phyloP scores from a whole-genome alignment of 1,140 invertebrate species.

The Drosophila leontia region DNA sequence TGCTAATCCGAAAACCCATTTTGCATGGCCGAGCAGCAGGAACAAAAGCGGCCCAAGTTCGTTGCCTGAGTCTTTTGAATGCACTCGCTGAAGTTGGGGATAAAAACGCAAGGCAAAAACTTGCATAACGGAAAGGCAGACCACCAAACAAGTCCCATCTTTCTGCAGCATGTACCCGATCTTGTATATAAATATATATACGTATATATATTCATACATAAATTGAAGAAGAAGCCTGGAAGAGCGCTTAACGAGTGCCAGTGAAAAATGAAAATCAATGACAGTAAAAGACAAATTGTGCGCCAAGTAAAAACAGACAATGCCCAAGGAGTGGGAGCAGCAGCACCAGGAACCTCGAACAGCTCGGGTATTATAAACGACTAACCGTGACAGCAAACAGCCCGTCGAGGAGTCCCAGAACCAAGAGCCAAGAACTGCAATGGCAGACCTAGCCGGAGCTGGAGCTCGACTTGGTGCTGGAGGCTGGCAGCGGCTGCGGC shows the following conservation, averaged over 20 bases:
- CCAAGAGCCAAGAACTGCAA: slow-evolving; percentile 23
- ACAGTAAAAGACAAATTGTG: slow-evolving; percentile 83
- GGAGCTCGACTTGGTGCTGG: slow-evolving; percentile 36
- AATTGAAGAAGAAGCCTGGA: slow-evolving; percentile 34
- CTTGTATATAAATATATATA: slow-evolving; percentile 12
- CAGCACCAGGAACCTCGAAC: slow-evolving; percentile 33
- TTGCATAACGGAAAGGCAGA: slow-evolving; percentile 57
- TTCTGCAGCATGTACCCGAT: slow-evolving; percentile 8
- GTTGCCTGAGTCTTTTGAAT: slow-evolving; percentile 73
- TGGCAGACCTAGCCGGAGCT: slow-evolving; percentile 8
- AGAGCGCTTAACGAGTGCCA: slow-evolving; percentile 61
- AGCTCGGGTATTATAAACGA: slow-evolving; percentile 62
- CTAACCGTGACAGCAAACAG: slow-evolving; percentile 66
- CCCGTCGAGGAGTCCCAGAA: slow-evolving; percentile 8
- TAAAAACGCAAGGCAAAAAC: slow-evolving; percentile 30
- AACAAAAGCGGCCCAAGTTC: slow-evolving; percentile 52
- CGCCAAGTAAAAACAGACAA: slow-evolving; percentile 70
- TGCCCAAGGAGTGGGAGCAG: slow-evolving; percentile 58
- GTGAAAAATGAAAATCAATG: slow-evolving; percentile 80
- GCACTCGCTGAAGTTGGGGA: slow-evolving; percentile 22
- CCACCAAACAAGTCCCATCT: slow-evolving; percentile 59
- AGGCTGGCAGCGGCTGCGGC: slow-evolving; percentile 57
- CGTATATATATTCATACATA: slow-evolving; percentile 36
- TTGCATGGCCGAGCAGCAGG: slow-evolving; percentile 34
- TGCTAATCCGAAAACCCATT: slow-evolving; percentile 39